Base-by-base conservation (phyloP, 2,888 invertebrate species). In the Ectemnius cavifrons region DNA sequence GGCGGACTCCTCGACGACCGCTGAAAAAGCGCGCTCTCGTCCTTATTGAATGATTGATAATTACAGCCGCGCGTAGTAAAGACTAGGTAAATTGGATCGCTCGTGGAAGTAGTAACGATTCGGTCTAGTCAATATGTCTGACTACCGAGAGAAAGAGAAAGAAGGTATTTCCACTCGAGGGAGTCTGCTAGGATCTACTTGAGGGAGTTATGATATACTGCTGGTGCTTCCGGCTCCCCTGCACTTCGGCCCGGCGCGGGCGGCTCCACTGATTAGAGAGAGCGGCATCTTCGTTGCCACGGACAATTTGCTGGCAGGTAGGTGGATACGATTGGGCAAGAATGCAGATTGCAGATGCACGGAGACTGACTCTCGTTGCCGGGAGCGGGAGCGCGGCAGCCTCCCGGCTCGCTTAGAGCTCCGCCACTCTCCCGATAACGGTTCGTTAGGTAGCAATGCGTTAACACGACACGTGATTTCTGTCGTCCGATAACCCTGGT, bases 391-490 rank as follows among this genome's bases (percentile, higher is more conserved):
- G 37, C 28, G 37, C 28, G 28, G 28, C 28, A 37, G 28, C 28
- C 28, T 37, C 28, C 28, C 2, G 20, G 28, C 28, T 37, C 3
- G 28, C 28, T 37, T 37, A 37, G 28, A 2, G 5, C 71, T 63
- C 72, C 71, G 76, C 77, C 71, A 14, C 70, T 67, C 73, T 66
- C 77, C 71, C 74, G 77, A 80, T 87, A 86, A 87, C 87, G 87
- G 86, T 85, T 81, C 78, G 77, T 84, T 82, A 81, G 80, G 74
- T 79, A 81, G 79, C 72, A 80, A 72, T 81, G 80, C 78, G 86
- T 85, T 86, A 86, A 85, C 83, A 72, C 78, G 81, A 73, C 37
- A 37, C 75, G 79, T 78, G 83, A 83, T 84, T 84, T 78, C 82
- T 78, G 73, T 78, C 80, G 78, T 76, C 59, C 45, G 62, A 78